Conservation (phyloP, 2,888 invertebrate species). For the Lysandra coridon region DNA sequence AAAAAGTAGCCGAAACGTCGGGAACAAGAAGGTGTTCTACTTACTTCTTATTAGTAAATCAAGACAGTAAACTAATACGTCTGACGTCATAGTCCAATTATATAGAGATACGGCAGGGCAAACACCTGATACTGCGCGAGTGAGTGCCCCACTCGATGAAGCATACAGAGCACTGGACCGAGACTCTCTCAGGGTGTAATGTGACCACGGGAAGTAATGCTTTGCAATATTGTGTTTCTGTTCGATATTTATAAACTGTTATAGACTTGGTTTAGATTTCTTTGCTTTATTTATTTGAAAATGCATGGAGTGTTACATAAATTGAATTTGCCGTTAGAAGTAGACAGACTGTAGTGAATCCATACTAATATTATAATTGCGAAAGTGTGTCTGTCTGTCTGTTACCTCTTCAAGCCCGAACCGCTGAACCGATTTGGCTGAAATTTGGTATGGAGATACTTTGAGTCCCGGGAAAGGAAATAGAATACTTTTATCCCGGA, state of each 20-base stretch:
- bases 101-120: not conserved
- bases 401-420: too few relatives aligned
- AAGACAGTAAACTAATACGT: not conserved
- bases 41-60: not conserved
- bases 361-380: too few relatives aligned
- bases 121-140: constrained; percentile 13
- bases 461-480: too few relatives aligned
- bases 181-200: constrained; percentile 33
- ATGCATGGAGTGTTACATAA: too few relatives aligned
- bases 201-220: constrained; percentile 15
- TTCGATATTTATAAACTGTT: not conserved
- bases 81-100: not conserved
- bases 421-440: too few relatives aligned
- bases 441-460: too few relatives aligned
- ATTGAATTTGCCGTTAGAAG: not conserved
- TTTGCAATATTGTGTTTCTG: constrained; percentile 18
- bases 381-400: too few relatives aligned
- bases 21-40: too few relatives aligned
- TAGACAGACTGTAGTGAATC: too few relatives aligned
- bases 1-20: too few relatives aligned
- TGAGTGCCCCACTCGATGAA: constrained; percentile 21
- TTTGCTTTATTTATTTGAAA: not conserved
- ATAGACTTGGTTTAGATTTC: not conserved
- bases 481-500: too few relatives aligned
- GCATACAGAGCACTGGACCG: constrained; percentile 28